Evolutionary conservation across 2,888 invertebrate species (phyloP), one percentile per base, ranked within the genome.

Genomic region (Pachymerium ferrugineum): DNA sequence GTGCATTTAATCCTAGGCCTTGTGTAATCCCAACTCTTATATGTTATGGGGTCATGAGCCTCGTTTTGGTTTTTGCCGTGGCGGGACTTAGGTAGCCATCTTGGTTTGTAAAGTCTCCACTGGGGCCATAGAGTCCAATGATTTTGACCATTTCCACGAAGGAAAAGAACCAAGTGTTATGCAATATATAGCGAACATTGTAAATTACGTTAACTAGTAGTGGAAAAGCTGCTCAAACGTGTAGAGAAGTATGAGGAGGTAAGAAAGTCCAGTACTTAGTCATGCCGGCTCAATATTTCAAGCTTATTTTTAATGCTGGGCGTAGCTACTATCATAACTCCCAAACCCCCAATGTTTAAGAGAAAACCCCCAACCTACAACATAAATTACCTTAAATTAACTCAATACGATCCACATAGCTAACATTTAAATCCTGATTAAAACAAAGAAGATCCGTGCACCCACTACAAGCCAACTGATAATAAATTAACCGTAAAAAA

Each of bases 11-110:
- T n/a, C n/a, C n/a, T n/a, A n/a, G n/a, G n/a, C n/a, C n/a, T n/a
- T n/a, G n/a, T n/a, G n/a, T n/a, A n/a, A n/a, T n/a, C n/a, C n/a
- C n/a, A n/a, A n/a, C n/a, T n/a, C n/a, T n/a, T n/a, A n/a, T n/a
- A n/a, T n/a, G n/a, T 16, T 16, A 22, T 47, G 1, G 16, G 47
- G 16, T 47, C 47, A 47, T 8, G 19, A 28, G 22, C 68, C 68
- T 25, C 68, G 14, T 68, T 68, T 68, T 68, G 22, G 68, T 68
- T 31, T 68, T 68, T 68, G 68, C 68, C 68, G 68, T 68, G 68
- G 68, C 68, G 68, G 68, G 68, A 68, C 68, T 68, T 68, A 68
- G 28, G 68, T 31, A 68, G 68, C 68, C 68, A 68, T 68, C 68
- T 68, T 68, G 68, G 68, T 30, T 68, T 29, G 68, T 68, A 28